Evolutionary conservation across 2,797 vertebrate species (phyloP).

Genomic region (Trachurus trachurus): DNA sequence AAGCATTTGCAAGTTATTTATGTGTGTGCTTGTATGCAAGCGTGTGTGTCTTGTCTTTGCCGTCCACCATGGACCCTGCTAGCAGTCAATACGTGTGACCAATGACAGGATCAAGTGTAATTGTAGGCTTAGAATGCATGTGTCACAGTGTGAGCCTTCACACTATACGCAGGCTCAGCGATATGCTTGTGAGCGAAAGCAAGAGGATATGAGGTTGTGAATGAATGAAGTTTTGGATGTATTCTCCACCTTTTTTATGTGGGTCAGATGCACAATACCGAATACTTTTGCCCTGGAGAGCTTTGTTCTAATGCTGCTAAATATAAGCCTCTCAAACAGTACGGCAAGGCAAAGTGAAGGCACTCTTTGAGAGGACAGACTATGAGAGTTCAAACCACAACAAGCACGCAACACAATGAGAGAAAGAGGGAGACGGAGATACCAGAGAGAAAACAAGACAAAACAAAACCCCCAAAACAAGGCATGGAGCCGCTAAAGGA

Average conservation of each 20-base stretch:
- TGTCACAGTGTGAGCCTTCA: constrained; percentile 43
- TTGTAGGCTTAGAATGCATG: constrained; percentile 46
- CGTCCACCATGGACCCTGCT: background rate
- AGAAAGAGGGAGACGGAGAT: constrained; percentile 28
- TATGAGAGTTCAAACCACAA: constrained; percentile 31
- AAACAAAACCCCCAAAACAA: background rate
- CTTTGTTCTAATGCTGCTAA: constrained; percentile 52
- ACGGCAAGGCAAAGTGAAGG: constrained; percentile 31
- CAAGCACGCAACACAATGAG: constrained; percentile 6
- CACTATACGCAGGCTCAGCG: constrained; percentile 5
- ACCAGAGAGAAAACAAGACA: constrained; percentile 5
- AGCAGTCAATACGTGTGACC: constrained; percentile 27
- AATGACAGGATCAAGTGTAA: constrained; percentile 66
- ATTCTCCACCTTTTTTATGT: constrained; percentile 47
- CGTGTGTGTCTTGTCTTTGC: constrained; percentile 18
- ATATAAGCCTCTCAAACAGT: constrained; percentile 62
- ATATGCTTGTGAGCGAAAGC: constrained; percentile 14
- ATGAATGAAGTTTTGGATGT: constrained; percentile 42
- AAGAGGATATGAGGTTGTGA: constrained; percentile 12
- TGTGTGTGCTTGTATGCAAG: background rate
- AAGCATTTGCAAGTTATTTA: constrained; percentile 34
- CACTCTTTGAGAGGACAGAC: constrained; percentile 39
- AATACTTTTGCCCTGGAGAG: constrained; percentile 59
- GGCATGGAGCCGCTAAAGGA: constrained; percentile 14
- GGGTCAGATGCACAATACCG: constrained; percentile 57